These are phyloP conservation scores for Sycobia sp. DNA, from an alignment of 1,140 invertebrate species.

Conservation along the genomic window DNA sequence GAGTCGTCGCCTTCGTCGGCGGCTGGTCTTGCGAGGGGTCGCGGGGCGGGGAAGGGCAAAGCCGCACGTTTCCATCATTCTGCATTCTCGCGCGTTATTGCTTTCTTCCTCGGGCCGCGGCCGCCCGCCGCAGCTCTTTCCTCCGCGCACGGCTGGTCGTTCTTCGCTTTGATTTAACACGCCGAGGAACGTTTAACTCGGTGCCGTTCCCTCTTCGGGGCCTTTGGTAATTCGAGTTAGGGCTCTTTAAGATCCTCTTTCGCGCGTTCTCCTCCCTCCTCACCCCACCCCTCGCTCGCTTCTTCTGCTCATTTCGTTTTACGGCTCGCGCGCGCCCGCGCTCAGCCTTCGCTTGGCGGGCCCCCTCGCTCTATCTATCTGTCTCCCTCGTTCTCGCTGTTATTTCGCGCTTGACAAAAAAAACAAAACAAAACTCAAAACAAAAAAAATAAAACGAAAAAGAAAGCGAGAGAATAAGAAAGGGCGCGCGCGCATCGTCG, in stretches of 20 bases:
- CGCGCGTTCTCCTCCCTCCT: constrained; percentile 34
- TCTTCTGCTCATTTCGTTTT: constrained; percentile 32
- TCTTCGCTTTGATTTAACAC: constrained; percentile 35
- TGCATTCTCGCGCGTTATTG: constrained; percentile 47
- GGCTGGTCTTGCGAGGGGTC: constrained; percentile 18
- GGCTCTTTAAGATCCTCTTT: constrained; percentile 44
- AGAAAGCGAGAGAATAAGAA: constrained; percentile 24
- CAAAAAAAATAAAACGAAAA: constrained; percentile 24
- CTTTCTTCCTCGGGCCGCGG: constrained; percentile 29
- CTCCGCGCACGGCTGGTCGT: constrained; percentile 5
- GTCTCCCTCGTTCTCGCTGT: constrained; percentile 43
- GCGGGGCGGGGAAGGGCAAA: neutral
- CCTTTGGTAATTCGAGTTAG: constrained; percentile 55
- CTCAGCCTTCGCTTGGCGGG: constrained; percentile 30
- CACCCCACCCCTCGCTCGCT: neutral
- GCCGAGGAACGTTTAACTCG: constrained; percentile 48
- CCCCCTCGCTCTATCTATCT: constrained; percentile 18
- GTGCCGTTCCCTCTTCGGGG: constrained; percentile 43
- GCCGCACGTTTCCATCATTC: constrained; percentile 46
- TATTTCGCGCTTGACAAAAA: constrained; percentile 59
- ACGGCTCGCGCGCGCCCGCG: constrained; percentile 28
- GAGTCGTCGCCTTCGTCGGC: neutral
- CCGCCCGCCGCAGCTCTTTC: neutral
- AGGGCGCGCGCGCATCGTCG: constrained; percentile 24
- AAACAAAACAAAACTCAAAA: constrained; percentile 27